phyloP scores from a whole-genome alignment of 2,797 vertebrate species.

The Cyclura pinguis region DNA sequence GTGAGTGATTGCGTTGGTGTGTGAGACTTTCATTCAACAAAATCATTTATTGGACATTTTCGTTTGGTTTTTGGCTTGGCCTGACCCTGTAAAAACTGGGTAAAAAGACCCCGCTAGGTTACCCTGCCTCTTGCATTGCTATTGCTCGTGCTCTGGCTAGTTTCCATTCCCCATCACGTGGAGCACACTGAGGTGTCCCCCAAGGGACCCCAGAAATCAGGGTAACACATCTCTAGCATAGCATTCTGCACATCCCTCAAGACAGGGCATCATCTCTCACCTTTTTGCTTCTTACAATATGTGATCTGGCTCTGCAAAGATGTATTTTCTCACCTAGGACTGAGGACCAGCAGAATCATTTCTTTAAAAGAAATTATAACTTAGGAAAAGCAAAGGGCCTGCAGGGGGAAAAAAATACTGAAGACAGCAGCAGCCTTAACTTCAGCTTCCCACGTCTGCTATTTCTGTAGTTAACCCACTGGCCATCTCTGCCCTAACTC shows the following conservation, averaged over 20 bases:
- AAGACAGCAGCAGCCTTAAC: neutral
- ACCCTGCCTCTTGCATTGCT: no score
- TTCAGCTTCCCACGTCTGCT: neutral
- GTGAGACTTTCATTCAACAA: no score
- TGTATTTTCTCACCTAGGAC: neutral
- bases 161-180: no score
- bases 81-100: no score
- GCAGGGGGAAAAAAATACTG: neutral
- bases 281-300: neutral
- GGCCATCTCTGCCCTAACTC: neutral
- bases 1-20: no score
- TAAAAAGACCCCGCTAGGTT: no score
- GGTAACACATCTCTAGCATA: no score
- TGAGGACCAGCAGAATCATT: neutral
- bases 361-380: neutral
- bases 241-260: neutral
- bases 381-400: neutral
- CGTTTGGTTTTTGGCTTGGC: no score
- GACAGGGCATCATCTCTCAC: neutral
- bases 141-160: no score
- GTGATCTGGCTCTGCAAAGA: neutral
- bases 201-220: no score
- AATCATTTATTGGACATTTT: no score
- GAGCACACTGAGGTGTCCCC: no score
- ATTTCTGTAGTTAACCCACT: neutral